Percentiles rank a stretch among this genome's conserved stretches.
phyloP scores from a whole-genome alignment of 1,140 invertebrate genomes.

The Magallana gigas region DNA sequence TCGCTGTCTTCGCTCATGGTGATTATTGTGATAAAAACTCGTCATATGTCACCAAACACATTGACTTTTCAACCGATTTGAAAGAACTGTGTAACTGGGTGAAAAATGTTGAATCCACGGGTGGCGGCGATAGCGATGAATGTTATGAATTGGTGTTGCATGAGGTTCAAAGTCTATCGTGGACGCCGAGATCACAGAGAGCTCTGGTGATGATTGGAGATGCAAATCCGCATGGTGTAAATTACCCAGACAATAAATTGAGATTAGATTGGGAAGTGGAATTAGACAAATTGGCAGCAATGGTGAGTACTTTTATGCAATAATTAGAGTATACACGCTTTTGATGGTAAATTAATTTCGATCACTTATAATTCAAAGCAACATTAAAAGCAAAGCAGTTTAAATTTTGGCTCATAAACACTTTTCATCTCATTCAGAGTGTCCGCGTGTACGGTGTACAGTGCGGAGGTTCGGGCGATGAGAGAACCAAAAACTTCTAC shows the following conservation, averaged over 20 bases:
- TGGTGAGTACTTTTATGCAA: slow-evolving; percentile 47
- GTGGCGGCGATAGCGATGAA: slow-evolving; percentile 66
- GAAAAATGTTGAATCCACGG: slow-evolving; percentile 58
- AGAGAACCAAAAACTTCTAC: slow-evolving; percentile 55
- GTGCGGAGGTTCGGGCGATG: slow-evolving; percentile 39
- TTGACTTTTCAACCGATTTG: slow-evolving; percentile 65
- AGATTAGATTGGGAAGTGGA: slow-evolving; percentile 70
- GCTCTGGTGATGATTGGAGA: slow-evolving; percentile 10
- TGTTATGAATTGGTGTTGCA: slow-evolving; percentile 73
- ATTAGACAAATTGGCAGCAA: slow-evolving; percentile 53
- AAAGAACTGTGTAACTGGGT: slow-evolving; percentile 64
- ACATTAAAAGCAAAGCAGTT: too few species aligned
- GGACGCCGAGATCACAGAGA: slow-evolving; percentile 64
- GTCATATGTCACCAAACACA: slow-evolving; percentile 67
- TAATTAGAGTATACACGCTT: neutral
- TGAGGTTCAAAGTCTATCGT: slow-evolving; percentile 65
- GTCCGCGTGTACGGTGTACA: slow-evolving; percentile 59
- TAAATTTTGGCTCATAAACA: neutral
- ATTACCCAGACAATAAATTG: slow-evolving; percentile 61
- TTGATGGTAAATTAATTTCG: too few species aligned
- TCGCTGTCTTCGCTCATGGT: slow-evolving; percentile 67
- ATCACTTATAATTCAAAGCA: too few species aligned
- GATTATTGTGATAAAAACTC: slow-evolving; percentile 68
- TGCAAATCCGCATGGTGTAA: slow-evolving; percentile 65
- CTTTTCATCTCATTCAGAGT: slow-evolving; percentile 51